A percentile compares a stretch with the other conserved stretches of the same genome.
Evolutionary conservation across 2,888 invertebrate species (phyloP).

Genomic region (Macaria liturata): DNA sequence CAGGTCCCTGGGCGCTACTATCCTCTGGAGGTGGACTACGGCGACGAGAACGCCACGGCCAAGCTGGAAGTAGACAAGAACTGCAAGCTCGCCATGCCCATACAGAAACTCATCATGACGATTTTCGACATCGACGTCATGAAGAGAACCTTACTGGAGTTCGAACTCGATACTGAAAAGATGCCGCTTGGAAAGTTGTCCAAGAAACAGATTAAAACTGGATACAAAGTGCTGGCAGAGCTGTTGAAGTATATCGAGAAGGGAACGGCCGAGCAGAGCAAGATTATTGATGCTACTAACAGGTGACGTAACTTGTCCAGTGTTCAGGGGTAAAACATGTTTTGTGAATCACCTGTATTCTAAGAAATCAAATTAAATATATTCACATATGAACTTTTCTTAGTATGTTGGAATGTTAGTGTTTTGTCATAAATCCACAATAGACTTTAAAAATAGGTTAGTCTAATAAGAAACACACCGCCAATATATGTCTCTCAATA

Average conservation of each 20-base stretch:
- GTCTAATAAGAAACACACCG: too few species aligned
- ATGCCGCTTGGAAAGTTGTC: constrained; percentile 99
- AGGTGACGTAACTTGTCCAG: constrained; percentile 52
- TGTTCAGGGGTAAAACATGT: too few species aligned
- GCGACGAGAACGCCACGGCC: constrained; percentile 66
- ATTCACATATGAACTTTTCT: too few species aligned
- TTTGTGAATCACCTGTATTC: too few species aligned
- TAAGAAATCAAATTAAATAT: too few species aligned
- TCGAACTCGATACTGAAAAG: constrained; percentile 97
- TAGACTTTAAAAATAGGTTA: too few species aligned
- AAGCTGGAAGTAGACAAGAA: constrained; percentile 69
- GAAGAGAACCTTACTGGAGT: constrained; percentile 96
- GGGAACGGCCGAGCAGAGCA: constrained; percentile 65
- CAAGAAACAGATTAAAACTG: constrained; percentile 93
- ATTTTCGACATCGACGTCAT: constrained; percentile 96
- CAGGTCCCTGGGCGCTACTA: constrained; percentile 88
- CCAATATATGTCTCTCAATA: too few species aligned
- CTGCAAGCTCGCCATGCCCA: constrained; percentile 88
- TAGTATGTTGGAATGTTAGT: too few species aligned
- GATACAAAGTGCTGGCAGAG: constrained; percentile 91
- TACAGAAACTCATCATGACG: constrained; percentile 92
- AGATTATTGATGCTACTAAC: constrained; percentile 94
- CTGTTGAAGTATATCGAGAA: constrained; percentile 84
- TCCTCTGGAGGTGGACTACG: constrained; percentile 95
- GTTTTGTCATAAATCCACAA: too few species aligned